Conservation (phyloP, 2,797 vertebrate genomes). For the Pipistrellus nathusii region DNA sequence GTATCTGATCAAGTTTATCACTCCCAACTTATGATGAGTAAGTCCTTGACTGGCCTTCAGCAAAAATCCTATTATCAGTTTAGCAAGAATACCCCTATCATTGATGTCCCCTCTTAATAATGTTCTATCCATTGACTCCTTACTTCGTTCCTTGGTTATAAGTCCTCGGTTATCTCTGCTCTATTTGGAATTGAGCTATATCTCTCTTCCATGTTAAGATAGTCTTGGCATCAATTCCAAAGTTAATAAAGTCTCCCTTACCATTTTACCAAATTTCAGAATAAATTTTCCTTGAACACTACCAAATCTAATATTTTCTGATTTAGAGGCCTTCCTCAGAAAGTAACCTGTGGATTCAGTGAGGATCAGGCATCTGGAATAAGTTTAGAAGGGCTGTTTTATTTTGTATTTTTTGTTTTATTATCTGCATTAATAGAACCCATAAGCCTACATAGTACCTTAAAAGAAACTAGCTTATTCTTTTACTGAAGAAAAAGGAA, state of each 20-base stretch:
- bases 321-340: not conserved
- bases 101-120: not conserved
- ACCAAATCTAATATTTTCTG: not conserved
- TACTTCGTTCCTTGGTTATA: not conserved
- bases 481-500: not conserved
- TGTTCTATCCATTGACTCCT: not conserved
- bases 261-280: not conserved
- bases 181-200: not conserved
- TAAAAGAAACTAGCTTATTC: not conserved
- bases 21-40: not conserved
- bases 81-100: not conserved
- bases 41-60: not conserved
- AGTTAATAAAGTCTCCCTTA: not conserved
- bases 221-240: not conserved
- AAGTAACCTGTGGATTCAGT: not conserved
- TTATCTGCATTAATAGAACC: not conserved
- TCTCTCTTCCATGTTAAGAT: not conserved
- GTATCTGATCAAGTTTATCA: not conserved
- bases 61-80: not conserved
- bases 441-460: not conserved
- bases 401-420: not conserved
- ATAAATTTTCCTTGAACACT: not conserved
- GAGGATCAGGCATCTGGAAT: not conserved
- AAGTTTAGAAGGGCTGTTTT: not conserved
- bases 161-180: not conserved